These are phyloP conservation scores for Tenthredo amoena DNA, from an alignment of 2,888 invertebrate species.

Conservation along the genomic window DNA sequence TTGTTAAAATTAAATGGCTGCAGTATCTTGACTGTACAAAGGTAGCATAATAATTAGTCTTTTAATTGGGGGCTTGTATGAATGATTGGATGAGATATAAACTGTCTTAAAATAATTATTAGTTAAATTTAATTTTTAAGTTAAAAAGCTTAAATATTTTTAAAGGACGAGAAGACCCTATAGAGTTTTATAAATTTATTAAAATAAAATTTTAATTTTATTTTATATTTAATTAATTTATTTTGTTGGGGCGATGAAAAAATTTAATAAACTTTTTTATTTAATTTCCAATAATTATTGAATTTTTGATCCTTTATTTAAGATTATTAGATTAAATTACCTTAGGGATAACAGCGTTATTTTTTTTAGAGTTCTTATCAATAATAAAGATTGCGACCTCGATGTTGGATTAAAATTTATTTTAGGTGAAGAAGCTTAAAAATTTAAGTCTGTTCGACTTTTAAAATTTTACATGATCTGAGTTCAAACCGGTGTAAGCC, in stretches of 20 bases:
- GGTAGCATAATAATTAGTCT: constrained; percentile 91
- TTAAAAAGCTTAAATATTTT: constrained; percentile 84
- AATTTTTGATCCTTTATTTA: constrained; percentile 81
- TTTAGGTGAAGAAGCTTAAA: constrained; percentile 84
- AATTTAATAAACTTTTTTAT: too few relatives aligned
- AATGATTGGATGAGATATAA: constrained; percentile 85
- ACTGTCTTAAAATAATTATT: constrained; percentile 81
- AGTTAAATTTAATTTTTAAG: constrained; percentile 81
- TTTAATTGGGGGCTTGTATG: constrained; percentile 90
- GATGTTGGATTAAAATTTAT: constrained; percentile 92
- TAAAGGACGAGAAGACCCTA: too few relatives aligned
- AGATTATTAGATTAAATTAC: constrained; percentile 87
- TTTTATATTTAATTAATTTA: constrained; percentile 48
- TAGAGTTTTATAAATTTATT: too few relatives aligned
- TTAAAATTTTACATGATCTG: constrained; percentile 93
- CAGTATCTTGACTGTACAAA: constrained; percentile 89
- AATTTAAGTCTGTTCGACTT: constrained; percentile 89
- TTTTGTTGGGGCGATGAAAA: too few relatives aligned
- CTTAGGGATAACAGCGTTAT: constrained; percentile 93
- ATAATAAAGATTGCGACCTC: constrained; percentile 90
- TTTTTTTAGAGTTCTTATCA: constrained; percentile 87
- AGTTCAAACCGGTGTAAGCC: constrained; percentile 93
- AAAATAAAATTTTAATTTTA: too few relatives aligned
- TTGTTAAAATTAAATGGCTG: constrained; percentile 84
- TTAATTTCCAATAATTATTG: constrained; percentile 76